These are phyloP conservation scores for Blastobasis lacticolella DNA, from an alignment of 2,888 invertebrate genomes.

Conservation along the genomic window DNA sequence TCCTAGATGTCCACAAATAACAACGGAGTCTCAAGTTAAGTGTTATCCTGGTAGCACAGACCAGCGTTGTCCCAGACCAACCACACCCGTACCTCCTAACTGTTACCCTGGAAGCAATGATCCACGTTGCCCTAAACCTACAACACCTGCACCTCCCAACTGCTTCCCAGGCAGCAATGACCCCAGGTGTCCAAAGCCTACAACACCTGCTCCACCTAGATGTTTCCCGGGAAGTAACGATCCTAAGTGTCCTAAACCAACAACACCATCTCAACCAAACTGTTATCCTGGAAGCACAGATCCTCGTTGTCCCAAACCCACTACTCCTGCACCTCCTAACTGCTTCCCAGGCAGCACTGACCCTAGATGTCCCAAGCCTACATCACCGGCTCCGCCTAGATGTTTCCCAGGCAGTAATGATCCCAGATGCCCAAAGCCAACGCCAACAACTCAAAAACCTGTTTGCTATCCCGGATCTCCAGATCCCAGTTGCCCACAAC, in stretches of 20 bases:
- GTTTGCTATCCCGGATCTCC: constrained; percentile 28
- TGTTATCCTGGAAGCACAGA: constrained; percentile 20
- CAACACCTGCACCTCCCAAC: constrained; percentile 24
- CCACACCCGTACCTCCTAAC: constrained; percentile 9
- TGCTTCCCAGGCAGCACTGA: constrained; percentile 33
- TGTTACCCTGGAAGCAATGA: constrained; percentile 31
- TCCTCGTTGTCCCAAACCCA: constrained; percentile 23
- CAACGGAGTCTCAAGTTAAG: constrained; percentile 20
- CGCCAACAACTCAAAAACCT: constrained; percentile 9
- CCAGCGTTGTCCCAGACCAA: constrained; percentile 24
- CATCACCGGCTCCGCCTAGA: constrained; percentile 11
- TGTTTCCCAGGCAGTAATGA: constrained; percentile 42
- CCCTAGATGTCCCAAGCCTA: constrained; percentile 26
- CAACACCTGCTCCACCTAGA: constrained; percentile 16
- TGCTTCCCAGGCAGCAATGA: constrained; percentile 19
- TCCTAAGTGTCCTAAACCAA: constrained; percentile 27
- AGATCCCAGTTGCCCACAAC: constrained; percentile 31
- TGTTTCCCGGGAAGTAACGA: constrained; percentile 23
- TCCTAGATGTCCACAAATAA: constrained; percentile 27
- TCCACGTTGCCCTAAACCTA: constrained; percentile 30
- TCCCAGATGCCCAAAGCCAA: constrained; percentile 29
- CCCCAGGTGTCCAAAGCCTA: constrained; percentile 27
- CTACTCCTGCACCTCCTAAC: constrained; percentile 15
- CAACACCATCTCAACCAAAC: constrained; percentile 12
- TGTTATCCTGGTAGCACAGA: constrained; percentile 30